A percentile compares a stretch with the other conserved stretches of the same genome.
These are phyloP conservation scores for Nematopogon swammerdamellus DNA, from an alignment of 2,888 invertebrate species.

Conservation along the genomic window DNA sequence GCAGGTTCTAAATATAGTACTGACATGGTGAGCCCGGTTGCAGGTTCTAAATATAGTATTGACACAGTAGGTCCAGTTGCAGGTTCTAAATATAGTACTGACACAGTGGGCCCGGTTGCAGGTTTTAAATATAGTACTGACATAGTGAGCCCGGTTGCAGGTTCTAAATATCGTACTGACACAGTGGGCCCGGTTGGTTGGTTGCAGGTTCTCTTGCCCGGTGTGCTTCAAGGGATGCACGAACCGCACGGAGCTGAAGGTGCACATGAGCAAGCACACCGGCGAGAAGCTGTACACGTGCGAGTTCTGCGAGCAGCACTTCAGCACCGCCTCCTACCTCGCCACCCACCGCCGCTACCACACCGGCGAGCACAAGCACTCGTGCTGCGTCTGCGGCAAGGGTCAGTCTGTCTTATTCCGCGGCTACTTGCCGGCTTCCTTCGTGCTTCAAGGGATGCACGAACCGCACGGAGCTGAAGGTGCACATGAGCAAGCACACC, in stretches of 20 bases:
- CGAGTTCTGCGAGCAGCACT: conserved; percentile 32
- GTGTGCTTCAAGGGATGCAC: conserved; percentile 45
- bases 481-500: conserved; percentile 21
- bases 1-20: no score
- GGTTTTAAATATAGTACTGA: no score
- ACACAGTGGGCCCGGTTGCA: no score
- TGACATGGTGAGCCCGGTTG: no score
- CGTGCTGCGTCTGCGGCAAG: conserved; percentile 36
- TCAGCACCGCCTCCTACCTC: conserved; percentile 41
- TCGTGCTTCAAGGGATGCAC: conserved; percentile 44
- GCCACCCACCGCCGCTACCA: conserved; percentile 42
- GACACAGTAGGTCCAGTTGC: no score
- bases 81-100: no score
- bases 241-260: conserved; percentile 42
- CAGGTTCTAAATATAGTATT: no score
- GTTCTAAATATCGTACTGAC: no score
- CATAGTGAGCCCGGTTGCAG: no score
- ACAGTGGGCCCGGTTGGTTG: no score
- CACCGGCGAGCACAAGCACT: conserved; percentile 33
- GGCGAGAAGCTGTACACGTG: conserved; percentile 47
- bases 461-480: conserved; percentile 42
- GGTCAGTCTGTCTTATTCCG: conserved; percentile 17
- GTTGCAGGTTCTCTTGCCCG: conserved; percentile 36
- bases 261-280: conserved; percentile 36
- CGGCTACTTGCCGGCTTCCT: no score